phyloP scores from a whole-genome alignment of 2,888 invertebrate genomes.

The Ashinkailepas kermadecensis region DNA sequence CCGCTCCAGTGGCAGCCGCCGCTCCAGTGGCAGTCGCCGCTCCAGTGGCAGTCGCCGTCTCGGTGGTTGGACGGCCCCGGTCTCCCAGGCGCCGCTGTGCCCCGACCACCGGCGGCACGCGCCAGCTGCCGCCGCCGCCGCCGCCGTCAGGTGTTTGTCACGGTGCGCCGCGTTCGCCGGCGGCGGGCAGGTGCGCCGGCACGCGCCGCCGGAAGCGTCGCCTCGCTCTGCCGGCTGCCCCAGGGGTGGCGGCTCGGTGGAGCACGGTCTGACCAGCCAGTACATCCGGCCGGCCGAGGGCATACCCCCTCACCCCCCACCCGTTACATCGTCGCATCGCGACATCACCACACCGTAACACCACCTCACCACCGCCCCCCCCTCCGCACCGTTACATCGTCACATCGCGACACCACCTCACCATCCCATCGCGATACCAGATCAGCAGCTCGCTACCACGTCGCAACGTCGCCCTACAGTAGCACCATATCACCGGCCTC shows the following conservation, averaged over 20 bases:
- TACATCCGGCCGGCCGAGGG: neutral
- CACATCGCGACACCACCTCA: too few relatives aligned
- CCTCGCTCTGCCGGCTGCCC: neutral
- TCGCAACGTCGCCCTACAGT: too few relatives aligned
- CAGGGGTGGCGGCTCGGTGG: neutral
- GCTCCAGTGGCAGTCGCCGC: neutral
- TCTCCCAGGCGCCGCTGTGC: too few relatives aligned
- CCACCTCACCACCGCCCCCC: too few relatives aligned
- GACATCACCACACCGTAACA: too few relatives aligned
- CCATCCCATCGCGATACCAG: too few relatives aligned
- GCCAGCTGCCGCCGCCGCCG: neutral
- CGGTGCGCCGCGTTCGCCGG: neutral
- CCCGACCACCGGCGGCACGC: neutral
- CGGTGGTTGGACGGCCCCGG: neutral
- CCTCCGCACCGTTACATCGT: too few relatives aligned
- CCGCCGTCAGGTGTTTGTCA: slow-evolving; percentile 11
- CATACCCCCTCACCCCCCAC: slow-evolving; percentile 28
- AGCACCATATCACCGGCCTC: too few relatives aligned
- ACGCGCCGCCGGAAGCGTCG: slow-evolving; percentile 13
- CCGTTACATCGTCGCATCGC: slow-evolving; percentile 31
- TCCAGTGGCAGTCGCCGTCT: neutral
- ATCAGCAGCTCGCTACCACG: too few relatives aligned
- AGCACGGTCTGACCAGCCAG: neutral
- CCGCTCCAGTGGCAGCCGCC: neutral
- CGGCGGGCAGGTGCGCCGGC: slow-evolving; percentile 18